A percentile compares a stretch with the other conserved stretches of the same genome.
Conservation (phyloP, 2,888 invertebrate genomes). For the Drosophila merina region DNA sequence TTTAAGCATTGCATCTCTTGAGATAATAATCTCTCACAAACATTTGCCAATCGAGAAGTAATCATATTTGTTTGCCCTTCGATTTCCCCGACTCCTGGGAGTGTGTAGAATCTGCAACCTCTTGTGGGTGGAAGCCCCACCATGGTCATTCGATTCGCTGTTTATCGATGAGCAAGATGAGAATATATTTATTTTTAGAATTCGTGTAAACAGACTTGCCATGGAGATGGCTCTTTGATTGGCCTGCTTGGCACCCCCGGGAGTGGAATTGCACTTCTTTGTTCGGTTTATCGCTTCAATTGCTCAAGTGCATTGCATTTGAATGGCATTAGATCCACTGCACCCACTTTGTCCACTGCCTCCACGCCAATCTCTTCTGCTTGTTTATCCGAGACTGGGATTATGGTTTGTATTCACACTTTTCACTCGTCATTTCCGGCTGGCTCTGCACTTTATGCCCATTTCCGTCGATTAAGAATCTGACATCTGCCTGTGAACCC, state of each 20-base stretch:
- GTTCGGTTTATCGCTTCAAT: constrained; percentile 17
- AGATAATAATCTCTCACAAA: not conserved
- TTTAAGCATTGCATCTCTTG: not conserved
- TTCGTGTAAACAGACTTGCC: constrained; percentile 14
- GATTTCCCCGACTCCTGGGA: not conserved
- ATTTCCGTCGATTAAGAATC: constrained; percentile 12
- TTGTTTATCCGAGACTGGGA: not conserved
- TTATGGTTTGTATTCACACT: constrained; percentile 5
- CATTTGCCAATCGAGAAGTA: constrained; percentile 3
- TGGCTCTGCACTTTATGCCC: constrained; percentile 1
- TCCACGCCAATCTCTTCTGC: no score
- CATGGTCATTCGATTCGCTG: constrained; percentile 11
- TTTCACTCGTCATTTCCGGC: constrained; percentile 29
- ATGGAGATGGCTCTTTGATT: constrained; percentile 2
- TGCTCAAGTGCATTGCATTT: constrained; percentile 11
- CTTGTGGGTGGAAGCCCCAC: not conserved
- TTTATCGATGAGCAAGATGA: constrained; percentile 30
- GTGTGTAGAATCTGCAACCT: not conserved
- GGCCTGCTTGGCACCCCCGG: constrained; percentile 6
- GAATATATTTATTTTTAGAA: constrained; percentile 28
- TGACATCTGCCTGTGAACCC: not conserved
- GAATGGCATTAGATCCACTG: constrained; percentile 4
- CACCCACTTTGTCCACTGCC: no score
- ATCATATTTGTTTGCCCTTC: not conserved
- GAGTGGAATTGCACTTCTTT: not conserved